These are phyloP conservation scores for Frankliniella fusca DNA, from an alignment of 2,888 invertebrate genomes.

Conservation along the genomic window DNA sequence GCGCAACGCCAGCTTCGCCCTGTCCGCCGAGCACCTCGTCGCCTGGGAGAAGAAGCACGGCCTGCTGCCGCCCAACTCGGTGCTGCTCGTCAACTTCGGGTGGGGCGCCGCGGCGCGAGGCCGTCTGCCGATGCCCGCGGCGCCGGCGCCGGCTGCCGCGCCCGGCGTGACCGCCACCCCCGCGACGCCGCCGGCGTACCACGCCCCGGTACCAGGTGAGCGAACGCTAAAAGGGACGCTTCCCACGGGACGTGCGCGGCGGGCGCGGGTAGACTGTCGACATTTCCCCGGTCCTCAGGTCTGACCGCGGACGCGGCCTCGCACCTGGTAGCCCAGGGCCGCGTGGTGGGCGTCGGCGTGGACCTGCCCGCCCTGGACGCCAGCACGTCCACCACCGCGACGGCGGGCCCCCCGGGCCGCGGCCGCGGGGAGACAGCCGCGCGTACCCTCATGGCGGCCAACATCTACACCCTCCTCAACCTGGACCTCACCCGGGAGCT, in stretches of 20 bases:
- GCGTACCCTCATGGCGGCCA: neutral
- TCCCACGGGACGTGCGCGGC: neutral
- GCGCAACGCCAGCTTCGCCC: neutral
- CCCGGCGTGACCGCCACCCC: neutral
- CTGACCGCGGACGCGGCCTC: neutral
- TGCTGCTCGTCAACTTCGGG: neutral
- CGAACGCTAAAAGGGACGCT: neutral
- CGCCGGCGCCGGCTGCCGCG: too few species aligned
- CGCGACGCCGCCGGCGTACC: neutral
- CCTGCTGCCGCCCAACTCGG: neutral
- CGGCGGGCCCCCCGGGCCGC: neutral
- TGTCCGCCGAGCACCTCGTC: neutral
- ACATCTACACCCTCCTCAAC: conserved; percentile 2
- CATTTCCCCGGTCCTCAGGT: neutral
- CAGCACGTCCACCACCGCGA: too few species aligned
- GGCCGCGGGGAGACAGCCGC: neutral
- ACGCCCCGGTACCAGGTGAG: neutral
- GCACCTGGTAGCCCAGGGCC: neutral
- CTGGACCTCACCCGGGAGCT: neutral
- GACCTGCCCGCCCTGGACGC: conserved; percentile 8
- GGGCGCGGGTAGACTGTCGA: neutral
- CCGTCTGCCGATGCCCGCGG: too few species aligned
- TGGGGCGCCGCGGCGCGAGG: neutral
- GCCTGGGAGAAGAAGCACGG: conserved; percentile 25
- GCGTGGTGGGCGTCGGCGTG: conserved; percentile 6